Evolutionary conservation across 2,888 invertebrate genomes (phyloP), one percentile per base, ranked within the genome.

Genomic region (Ecdyonurus torrentis): DNA sequence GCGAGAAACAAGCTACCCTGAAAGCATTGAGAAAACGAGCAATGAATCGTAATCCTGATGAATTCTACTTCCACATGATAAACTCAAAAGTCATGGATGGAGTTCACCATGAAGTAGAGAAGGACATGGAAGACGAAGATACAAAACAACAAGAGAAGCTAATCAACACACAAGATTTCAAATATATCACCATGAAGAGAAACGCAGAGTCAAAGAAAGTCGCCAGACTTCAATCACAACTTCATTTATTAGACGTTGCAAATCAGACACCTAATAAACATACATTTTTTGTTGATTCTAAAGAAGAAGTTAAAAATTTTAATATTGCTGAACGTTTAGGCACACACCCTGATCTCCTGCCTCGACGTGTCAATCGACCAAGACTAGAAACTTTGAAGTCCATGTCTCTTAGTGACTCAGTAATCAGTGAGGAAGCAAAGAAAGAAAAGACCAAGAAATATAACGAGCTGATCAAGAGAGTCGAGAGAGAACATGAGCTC

Each of bases 31-130:
- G 86, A 64, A 87, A 87, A 73, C 83, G 90, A 64, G 96, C 94
- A 0, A 76, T 92, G 23, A 89, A 95, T 72, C 91, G 87, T 73
- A 99, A 99, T 78, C 95, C 96, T 1, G 97, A 99, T 85, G 99
- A 99, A 74, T 99, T 97, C 77, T 91, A 97, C 74, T 93, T 91
- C 77, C 95, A 96, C 72, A 98, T 98, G 97, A 84, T 94, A 64
- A 93, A 91, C 73, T 89, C 94, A 0, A 84, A 85, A 74, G 75
- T 88, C 0, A 74, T 79, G 66, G 78, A 78, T 67, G 81, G 80
- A 0, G 66, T 72, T 0, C 78, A 79, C 65, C 74, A 80, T 70
- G 84, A 81, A 69, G 79, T 79, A 67, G 75, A 76, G 7, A 67
- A 70, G 66, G 76, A 80, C 23, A 84, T 87, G 65, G 80, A 82